phyloP scores from a whole-genome alignment of 2,888 invertebrate species.

The Aphodius sticticus region DNA sequence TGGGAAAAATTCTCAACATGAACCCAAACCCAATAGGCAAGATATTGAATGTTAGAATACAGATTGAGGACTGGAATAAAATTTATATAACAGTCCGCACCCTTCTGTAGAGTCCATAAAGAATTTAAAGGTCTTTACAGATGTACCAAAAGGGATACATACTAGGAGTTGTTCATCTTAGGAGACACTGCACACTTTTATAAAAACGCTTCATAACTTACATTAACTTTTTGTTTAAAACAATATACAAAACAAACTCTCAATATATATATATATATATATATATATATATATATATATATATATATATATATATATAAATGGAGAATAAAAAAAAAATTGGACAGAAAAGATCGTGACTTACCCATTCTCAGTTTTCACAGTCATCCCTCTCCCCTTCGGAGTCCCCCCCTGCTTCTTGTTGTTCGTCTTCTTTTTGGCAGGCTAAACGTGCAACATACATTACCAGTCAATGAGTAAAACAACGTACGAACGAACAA shows the following conservation, averaged over 20 bases:
- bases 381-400: slow-evolving; percentile 52
- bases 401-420: slow-evolving; percentile 50
- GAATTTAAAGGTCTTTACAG: neutral
- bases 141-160: neutral
- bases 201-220: too few species aligned
- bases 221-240: too few species aligned
- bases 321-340: neutral
- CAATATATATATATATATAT: too few species aligned
- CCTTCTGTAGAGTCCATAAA: slow-evolving; percentile 11
- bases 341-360: slow-evolving; percentile 38
- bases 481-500: slow-evolving; percentile 24
- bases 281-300: too few species aligned
- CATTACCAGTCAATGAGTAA: slow-evolving; percentile 32
- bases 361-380: slow-evolving; percentile 57
- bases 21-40: neutral
- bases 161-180: neutral
- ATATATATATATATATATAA: too few species aligned
- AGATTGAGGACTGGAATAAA: slow-evolving; percentile 20
- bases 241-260: too few species aligned
- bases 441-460: slow-evolving; percentile 45
- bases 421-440: slow-evolving; percentile 54
- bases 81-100: slow-evolving; percentile 18
- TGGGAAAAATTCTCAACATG: neutral
- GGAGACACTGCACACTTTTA: too few species aligned
- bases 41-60: slow-evolving; percentile 16